phyloP scores from a whole-genome alignment of 2,797 vertebrate species.

The Anolis apletophallus region DNA sequence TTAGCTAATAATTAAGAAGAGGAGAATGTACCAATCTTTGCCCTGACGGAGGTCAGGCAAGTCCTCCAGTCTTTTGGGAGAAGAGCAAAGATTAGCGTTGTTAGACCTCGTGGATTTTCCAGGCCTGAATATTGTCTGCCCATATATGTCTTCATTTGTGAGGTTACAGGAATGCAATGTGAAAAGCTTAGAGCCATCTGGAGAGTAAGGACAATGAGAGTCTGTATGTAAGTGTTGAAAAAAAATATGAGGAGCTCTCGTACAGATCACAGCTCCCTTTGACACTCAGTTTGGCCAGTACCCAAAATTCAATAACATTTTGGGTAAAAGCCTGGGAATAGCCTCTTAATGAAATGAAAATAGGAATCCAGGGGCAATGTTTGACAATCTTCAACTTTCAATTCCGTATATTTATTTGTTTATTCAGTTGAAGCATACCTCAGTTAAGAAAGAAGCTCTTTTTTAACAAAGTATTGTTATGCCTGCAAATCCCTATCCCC shows the following conservation, averaged over 20 bases:
- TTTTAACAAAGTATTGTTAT: no score
- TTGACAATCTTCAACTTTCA: background rate
- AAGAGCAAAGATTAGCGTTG: slow-evolving; percentile 3
- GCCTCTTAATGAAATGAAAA: background rate
- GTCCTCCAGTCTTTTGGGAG: background rate
- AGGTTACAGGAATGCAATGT: slow-evolving; percentile 50
- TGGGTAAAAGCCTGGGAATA: slow-evolving; percentile 12
- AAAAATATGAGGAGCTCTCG: background rate
- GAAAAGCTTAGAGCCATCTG: slow-evolving; percentile 26
- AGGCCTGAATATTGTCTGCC: slow-evolving; percentile 39
- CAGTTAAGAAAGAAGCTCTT: no score
- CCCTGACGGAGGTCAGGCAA: background rate
- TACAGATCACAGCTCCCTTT: background rate
- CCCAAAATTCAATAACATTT: background rate
- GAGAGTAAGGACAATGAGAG: slow-evolving; percentile 36
- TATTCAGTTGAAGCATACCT: no score
- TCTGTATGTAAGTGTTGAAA: slow-evolving; percentile 12
- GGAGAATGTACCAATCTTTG: slow-evolving; percentile 44
- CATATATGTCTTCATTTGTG: slow-evolving; percentile 48
- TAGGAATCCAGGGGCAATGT: background rate
- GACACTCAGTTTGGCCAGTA: background rate
- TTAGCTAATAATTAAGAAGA: slow-evolving; percentile 46
- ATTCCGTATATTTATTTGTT: background rate
- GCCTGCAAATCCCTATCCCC: no score
- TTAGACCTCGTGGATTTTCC: slow-evolving; percentile 21